Evolutionary conservation across 2,797 vertebrate genomes (phyloP).

Genomic region (Enteromius anoplus): DNA sequence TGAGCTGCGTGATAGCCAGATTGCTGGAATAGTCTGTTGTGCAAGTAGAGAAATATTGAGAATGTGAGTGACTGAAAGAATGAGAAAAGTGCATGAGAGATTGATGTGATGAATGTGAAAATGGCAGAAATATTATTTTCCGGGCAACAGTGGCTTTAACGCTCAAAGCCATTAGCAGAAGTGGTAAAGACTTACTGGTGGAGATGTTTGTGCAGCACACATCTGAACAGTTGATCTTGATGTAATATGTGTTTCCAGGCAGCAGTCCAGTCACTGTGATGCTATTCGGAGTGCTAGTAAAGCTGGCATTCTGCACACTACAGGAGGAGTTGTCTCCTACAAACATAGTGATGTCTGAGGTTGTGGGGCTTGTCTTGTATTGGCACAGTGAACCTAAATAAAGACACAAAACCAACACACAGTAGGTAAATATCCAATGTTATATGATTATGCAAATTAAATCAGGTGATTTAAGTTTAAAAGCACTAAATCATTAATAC

Average conservation of each 20-base stretch:
- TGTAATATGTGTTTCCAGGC: conserved; percentile 42
- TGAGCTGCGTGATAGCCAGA: conserved; percentile 4
- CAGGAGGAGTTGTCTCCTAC: not conserved
- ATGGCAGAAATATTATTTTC: not conserved
- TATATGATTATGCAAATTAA: not conserved
- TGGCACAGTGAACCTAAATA: conserved; percentile 35
- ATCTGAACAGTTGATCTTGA: conserved; percentile 34
- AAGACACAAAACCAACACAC: not conserved
- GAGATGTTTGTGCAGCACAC: conserved; percentile 40
- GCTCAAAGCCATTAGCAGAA: not conserved
- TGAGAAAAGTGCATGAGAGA: not conserved
- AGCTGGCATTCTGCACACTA: not conserved
- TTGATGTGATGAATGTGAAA: not conserved
- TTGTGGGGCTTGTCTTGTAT: not conserved
- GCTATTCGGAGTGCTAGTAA: not conserved
- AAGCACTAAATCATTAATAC: not conserved
- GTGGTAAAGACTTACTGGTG: conserved; percentile 38
- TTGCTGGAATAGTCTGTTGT: not conserved
- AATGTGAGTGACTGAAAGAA: conserved; percentile 11
- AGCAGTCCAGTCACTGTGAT: conserved; percentile 41
- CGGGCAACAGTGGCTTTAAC: not conserved
- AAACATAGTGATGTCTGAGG: conserved; percentile 5
- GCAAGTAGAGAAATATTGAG: conserved; percentile 8
- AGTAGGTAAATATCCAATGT: not conserved
- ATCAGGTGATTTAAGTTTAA: conserved; percentile 6